Base-by-base conservation (phyloP, 2,797 vertebrate species). In the Aratinga solstitialis region DNA sequence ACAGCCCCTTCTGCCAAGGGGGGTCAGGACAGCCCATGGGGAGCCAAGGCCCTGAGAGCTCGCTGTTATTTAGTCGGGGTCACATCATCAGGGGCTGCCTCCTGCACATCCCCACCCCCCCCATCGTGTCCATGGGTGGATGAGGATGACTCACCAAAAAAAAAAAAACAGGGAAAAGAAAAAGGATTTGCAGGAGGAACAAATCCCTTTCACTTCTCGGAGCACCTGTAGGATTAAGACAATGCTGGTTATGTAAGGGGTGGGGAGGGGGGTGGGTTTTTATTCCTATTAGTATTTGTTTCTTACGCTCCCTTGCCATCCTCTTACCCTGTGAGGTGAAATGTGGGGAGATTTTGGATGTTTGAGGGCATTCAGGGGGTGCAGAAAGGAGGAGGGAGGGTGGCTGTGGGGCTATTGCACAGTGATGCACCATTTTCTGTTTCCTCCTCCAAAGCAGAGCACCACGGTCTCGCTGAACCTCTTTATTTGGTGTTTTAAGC, bases 201-300 rank as follows among this genome's bases (percentile, higher is more conserved):
- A 94, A 96, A 96, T 94, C 92, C 76, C 30, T 92, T 90, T 83
- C 56, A 50, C 68, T 76, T 65, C 68, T 71, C 20, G 1, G 68
- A 89, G 84, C 89, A 96, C 93, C 95, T 95, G 90, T 89, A 82
- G 86, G 90, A 93, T 95, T 92, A 93, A 84, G 75, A 80, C 68
- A 77, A 74, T 26, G 21, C 30, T 36, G 65, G 58, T 94, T 94
- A 87, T 36, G 36, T 77, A 95, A 94, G 50, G 40, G 48, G n/a
- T 1, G 1, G 40, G 20, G 30, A 29, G 8, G 47, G 20, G 13
- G 10, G 45, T 16, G 29, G 19, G 7, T 4, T 84, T 50, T 79
- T 53, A 19, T 50, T 6, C 6, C 48, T 38, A 2, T 56, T 67
- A 7, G 53, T 72, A 21, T 61, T 81, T 89, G 73, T 77, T 86